These are phyloP conservation scores for Chymomyza amoena DNA, from an alignment of 2,888 invertebrate species.

Conservation along the genomic window DNA sequence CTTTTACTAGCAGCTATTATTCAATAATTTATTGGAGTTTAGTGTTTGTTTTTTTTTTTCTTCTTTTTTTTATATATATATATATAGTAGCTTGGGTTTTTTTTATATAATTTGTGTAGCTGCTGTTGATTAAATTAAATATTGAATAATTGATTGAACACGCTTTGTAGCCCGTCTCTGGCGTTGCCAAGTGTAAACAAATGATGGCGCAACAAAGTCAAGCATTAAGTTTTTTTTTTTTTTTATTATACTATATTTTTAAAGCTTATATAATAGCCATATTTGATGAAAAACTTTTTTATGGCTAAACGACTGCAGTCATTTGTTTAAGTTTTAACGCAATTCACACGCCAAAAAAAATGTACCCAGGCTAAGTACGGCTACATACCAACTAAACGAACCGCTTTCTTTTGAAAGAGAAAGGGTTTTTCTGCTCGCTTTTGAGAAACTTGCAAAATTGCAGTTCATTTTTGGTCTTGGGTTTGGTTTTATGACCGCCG, in stretches of 20 bases:
- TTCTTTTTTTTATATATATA: conserved; percentile 50
- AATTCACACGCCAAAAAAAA: conserved; percentile 38
- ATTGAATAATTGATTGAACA: conserved; percentile 18
- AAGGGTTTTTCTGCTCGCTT: conserved; percentile 50
- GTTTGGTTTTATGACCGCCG: conserved; percentile 44
- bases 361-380: not conserved
- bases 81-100: not conserved
- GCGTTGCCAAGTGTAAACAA: conserved; percentile 52
- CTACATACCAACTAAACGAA: conserved; percentile 4
- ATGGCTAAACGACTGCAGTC: conserved; percentile 48
- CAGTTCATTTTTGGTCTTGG: conserved; percentile 29
- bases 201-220: conserved; percentile 51
- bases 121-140: conserved; percentile 15
- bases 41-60: conserved; percentile 21
- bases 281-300: conserved; percentile 35
- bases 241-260: too few species aligned
- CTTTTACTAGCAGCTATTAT: conserved; percentile 49
- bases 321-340: conserved; percentile 35
- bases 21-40: conserved; percentile 57
- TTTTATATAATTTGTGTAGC: conserved; percentile 59
- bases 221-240: conserved; percentile 23
- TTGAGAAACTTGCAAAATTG: conserved; percentile 65
- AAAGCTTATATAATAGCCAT: conserved; percentile 38
- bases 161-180: not conserved
- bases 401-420: conserved; percentile 70